These are phyloP conservation scores for Epizoanthus stellaris DNA, from an alignment of 92 coral and sea anemone genomes.

Conservation along the genomic window DNA sequence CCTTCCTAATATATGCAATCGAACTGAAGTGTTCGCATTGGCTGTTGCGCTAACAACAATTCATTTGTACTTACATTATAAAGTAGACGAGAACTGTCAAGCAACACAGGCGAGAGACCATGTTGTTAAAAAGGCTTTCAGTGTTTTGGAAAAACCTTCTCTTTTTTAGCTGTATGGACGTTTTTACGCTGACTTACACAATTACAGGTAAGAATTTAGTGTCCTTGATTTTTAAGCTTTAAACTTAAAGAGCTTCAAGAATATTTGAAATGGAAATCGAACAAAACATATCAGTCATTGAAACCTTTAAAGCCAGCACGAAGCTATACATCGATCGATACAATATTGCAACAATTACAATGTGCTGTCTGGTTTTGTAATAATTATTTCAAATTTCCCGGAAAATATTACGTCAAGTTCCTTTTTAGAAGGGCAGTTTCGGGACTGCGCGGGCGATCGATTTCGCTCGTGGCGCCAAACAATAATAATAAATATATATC, in stretches of 20 bases:
- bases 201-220: neutral
- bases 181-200: neutral
- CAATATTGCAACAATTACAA: neutral
- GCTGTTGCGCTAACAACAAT: neutral
- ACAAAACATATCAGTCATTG: no score
- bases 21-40: conserved; percentile 15
- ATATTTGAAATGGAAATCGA: no score
- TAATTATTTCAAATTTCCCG: conserved; percentile 4
- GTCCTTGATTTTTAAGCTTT: neutral
- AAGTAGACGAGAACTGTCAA: neutral
- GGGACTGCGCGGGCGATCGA: neutral
- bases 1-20: neutral
- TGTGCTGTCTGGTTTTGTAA: neutral
- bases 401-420: neutral
- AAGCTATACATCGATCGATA: no score
- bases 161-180: neutral
- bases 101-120: neutral
- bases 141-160: conserved; percentile 1
- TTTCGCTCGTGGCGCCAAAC: neutral
- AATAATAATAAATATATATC: neutral
- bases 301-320: no score
- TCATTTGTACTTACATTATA: neutral
- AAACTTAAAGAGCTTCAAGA: neutral
- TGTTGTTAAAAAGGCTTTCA: neutral
- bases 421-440: neutral